phyloP scores from a whole-genome alignment of 2,888 invertebrate genomes.

The Scaptomyza caliginosa region DNA sequence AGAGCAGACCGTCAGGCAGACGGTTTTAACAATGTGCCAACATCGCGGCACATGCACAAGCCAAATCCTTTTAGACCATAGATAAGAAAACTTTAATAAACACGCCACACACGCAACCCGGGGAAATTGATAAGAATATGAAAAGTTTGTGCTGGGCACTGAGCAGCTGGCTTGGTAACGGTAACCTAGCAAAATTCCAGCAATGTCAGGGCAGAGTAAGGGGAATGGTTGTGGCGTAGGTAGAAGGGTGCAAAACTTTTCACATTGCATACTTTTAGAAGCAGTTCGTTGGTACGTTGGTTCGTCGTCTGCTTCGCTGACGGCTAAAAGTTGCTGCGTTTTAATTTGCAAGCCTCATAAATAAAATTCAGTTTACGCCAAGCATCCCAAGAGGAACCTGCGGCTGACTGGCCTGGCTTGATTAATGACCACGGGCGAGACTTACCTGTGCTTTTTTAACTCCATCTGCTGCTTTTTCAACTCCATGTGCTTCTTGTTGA shows the following conservation, averaged over 20 bases:
- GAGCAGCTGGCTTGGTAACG: slow-evolving; percentile 39
- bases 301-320: slow-evolving; percentile 28
- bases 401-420: slow-evolving; percentile 15
- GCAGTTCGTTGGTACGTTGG: not conserved
- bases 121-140: slow-evolving; percentile 77
- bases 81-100: slow-evolving; percentile 77
- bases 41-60: slow-evolving; percentile 44
- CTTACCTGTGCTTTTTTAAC: slow-evolving; percentile 83
- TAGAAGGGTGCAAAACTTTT: slow-evolving; percentile 43
- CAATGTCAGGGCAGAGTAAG: not conserved
- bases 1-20: slow-evolving; percentile 31
- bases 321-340: slow-evolving; percentile 59
- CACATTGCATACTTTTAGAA: slow-evolving; percentile 52
- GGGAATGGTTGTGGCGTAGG: not conserved
- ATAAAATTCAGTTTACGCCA: slow-evolving; percentile 49
- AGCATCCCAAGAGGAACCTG: slow-evolving; percentile 7
- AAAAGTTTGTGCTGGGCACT: slow-evolving; percentile 68
- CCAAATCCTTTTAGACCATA: slow-evolving; percentile 73
- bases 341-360: slow-evolving; percentile 69
- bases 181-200: not conserved
- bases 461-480: slow-evolving; percentile 75
- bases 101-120: slow-evolving; percentile 77
- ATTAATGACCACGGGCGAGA: slow-evolving; percentile 45
- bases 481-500: slow-evolving; percentile 83
- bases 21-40: slow-evolving; percentile 70